Evolutionary conservation across 2,888 invertebrate genomes (phyloP), one percentile per base, ranked within the genome.

Genomic region (Drosophila falleni): DNA sequence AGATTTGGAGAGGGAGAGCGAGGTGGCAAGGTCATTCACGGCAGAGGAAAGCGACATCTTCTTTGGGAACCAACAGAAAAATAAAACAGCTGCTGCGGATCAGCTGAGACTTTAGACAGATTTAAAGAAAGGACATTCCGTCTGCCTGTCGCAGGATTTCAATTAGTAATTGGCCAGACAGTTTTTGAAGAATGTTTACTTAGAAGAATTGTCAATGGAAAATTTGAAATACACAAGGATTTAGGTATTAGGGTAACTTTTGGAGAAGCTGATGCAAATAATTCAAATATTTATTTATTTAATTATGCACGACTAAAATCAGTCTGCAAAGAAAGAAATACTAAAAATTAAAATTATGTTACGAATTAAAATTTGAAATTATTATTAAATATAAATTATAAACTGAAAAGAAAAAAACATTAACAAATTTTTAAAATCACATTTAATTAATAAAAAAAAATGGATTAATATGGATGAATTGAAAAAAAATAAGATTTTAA

Each of bases 51-150:
- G 26, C 44, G 23, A 29, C 33, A 23, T 16, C 15, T 5, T 42
- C 44, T 33, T 33, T 55, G 11, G 10, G 39, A n/a, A 42, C 33
- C 33, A 13, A 29, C 5, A 5, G 6, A 29, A 29, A 29, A 29
- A 31, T 2, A 9, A 37, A 53, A 64, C 67, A 74, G 74, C 74
- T 74, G 71, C 49, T 46, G 46, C 58, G 74, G 59, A 75, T 75
- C 74, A 75, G 74, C 79, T 75, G 79, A 56, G 78, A 44, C 59
- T 44, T 46, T 50, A 29, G 61, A 70, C 62, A 71, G 60, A 64
- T 72, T 77, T 33, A 15, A 47, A 11, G 1, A 26, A 76, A 37
- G 58, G 66, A 55, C 59, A 26, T 60, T 37, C 44, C 44, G 46
- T 16, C 42, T 50, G 44, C 35, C 35, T 37, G 44, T 39, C 49